Percentiles rank a stretch among this genome's conserved stretches.
These are phyloP conservation scores for Fistularia tabacaria DNA, from an alignment of 2,797 vertebrate genomes.

Conservation along the genomic window DNA sequence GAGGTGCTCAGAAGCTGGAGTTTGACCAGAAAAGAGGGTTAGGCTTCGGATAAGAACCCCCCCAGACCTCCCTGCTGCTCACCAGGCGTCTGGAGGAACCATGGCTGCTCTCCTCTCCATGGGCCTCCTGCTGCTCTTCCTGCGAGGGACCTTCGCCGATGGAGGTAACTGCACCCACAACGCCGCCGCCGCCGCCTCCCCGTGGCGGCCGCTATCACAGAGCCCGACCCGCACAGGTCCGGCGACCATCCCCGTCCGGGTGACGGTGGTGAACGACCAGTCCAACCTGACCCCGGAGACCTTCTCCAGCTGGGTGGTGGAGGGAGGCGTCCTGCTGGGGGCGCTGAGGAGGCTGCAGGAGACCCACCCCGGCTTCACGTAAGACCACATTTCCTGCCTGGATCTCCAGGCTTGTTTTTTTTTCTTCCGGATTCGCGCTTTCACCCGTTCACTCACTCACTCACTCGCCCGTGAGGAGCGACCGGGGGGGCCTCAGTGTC, in stretches of 20 bases:
- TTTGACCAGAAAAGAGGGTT: no score
- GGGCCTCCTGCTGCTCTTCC: slow-evolving; percentile 40
- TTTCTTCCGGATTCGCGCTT: not conserved
- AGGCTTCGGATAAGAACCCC: no score
- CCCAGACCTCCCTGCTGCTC: not conserved
- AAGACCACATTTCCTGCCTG: slow-evolving; percentile 12
- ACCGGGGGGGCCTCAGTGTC: no score
- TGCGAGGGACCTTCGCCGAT: slow-evolving; percentile 16
- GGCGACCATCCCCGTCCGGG: slow-evolving; percentile 34
- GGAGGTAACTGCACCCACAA: slow-evolving; percentile 34
- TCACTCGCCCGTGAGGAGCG: no score
- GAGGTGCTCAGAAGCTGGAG: no score
- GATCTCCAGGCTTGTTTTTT: slow-evolving; percentile 1
- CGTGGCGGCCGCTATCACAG: not conserved
- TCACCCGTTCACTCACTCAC: no score
- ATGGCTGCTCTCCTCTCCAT: slow-evolving; percentile 50
- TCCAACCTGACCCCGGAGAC: slow-evolving; percentile 35
- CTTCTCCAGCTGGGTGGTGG: slow-evolving; percentile 41
- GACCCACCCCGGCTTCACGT: slow-evolving; percentile 55
- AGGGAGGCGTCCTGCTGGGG: slow-evolving; percentile 62
- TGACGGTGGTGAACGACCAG: slow-evolving; percentile 58
- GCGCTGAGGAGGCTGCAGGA: slow-evolving; percentile 63
- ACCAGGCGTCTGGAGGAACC: slow-evolving; percentile 7
- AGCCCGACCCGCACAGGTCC: slow-evolving; percentile 11
- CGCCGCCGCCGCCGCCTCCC: not conserved